Evolutionary conservation across 2,888 invertebrate genomes (phyloP), one percentile per base, ranked within the genome.

Genomic region (Neocrepidodera transversa): DNA sequence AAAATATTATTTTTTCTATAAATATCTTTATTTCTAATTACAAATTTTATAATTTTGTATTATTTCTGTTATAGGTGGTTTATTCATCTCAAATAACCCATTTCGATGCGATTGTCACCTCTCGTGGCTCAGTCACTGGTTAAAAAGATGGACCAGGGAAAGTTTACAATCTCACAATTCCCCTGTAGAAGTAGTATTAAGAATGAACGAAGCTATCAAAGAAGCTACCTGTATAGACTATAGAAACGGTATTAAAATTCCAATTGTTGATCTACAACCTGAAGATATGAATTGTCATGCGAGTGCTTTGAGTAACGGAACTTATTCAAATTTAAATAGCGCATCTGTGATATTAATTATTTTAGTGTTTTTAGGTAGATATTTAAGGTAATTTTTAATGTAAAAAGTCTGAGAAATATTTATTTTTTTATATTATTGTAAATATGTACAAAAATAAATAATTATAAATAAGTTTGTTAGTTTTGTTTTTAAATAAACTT

Each of bases 81-180:
- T 63, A 14, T 58, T 61, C 16, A 28, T 63, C 28, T 53, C 63
- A 3, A 57, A 53, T 52, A 95, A 95, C 79, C 93, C 93, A 0
- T 84, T 93, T 75, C 86, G 88, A 45, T 95, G 95, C 74, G 93
- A 93, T 72, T 95, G 95, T 74, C 91, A 92, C 64, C 82, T 94
- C 63, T 91, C 93, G 13, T 95, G 94, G 94, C 84, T 94, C 57
- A 93, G 94, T 1, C 88, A 92, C 63, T 95, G 95, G 95, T 80
- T 95, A 67, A 83, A 94, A 17, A 84, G 94, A 48, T 95, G 95
- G 94, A 84, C 93, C 52, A 84, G 94, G 32, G 95, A 95, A 77
- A 91, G 92, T 50, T 87, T 90, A 20, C 89, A 90, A 74, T 87
- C 89, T 32, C 89, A 90, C 75, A 87, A 87, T 56, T 86, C 77